Evolutionary conservation across 2,797 vertebrate species (phyloP), one percentile per base, ranked within the genome.

Genomic region (Monodelphis domestica): DNA sequence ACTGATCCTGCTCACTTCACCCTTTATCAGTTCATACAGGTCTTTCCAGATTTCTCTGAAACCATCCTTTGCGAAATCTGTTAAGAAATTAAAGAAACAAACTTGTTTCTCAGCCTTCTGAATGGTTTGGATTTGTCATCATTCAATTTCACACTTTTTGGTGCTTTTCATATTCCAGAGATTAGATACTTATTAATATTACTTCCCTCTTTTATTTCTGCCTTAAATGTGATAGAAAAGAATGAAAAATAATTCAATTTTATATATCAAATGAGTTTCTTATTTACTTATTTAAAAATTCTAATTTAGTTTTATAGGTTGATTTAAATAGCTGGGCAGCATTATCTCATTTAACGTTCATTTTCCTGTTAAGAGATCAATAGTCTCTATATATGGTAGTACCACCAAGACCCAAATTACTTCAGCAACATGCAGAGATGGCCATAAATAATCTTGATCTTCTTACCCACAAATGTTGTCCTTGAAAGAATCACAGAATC

Each of bases 241-340:
- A 94, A 93, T 90, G 92, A 56, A 93, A 33, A 88, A 1, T 24
- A 33, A 93, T 93, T 55, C 59, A 56, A 14, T 90, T 96, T 96
- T 91, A 95, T 55, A 95, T 93, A 92, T n/a, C 59, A 63, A 5
- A 33, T 33, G 12, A n/a, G 12, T 63, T n/a, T 59, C 12, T 59
- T 63, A 15, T 63, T 63, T 6, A 6, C 5, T 70, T 70, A n/a
- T n/a, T 56, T 70, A 6, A 29, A 3, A 0, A n/a, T n/a, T n/a
- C 30, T 33, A 15, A 0, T 63, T n/a, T n/a, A 70, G 33, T 70
- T 70, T n/a, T 70, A 33, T n/a, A 63, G 12, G 12, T 63, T n/a
- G 33, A 11, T 17, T 63, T 63, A n/a, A 63, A 63, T 17, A 63
- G 33, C 33, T 63, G 1, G 5, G 33, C 59, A 63, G 33, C 33